Percentiles rank a stretch among this genome's conserved stretches.
Evolutionary conservation across 2,888 invertebrate genomes (phyloP).

Genomic region (Scotopteryx bipunctaria): DNA sequence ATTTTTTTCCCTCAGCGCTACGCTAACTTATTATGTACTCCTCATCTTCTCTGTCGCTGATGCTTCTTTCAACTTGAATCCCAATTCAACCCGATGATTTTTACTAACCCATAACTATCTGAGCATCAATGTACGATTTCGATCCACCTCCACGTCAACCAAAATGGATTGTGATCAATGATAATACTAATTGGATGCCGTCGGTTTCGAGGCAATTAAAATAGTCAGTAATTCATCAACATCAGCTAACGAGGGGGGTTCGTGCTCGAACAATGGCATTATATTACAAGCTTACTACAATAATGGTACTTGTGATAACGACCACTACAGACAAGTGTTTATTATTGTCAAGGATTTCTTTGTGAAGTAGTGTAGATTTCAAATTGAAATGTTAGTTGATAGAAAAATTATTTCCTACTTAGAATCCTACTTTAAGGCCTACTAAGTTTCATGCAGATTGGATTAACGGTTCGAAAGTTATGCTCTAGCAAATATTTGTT

Average conservation of each 20-base stretch:
- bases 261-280: slow-evolving; percentile 32
- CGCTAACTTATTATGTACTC: too few species aligned
- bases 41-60: too few species aligned
- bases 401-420: too few species aligned
- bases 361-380: slow-evolving; percentile 17
- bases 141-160: too few species aligned
- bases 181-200: slow-evolving; percentile 18
- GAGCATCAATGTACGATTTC: too few species aligned
- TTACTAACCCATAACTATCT: not conserved
- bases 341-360: slow-evolving; percentile 16
- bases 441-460: too few species aligned
- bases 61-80: too few species aligned
- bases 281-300: slow-evolving; percentile 24
- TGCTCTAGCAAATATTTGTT: too few species aligned
- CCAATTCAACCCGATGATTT: too few species aligned
- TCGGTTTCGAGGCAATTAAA: slow-evolving; percentile 24
- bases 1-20: too few species aligned
- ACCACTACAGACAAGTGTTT: slow-evolving; percentile 19
- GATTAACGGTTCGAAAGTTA: too few species aligned
- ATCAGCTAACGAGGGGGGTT: slow-evolving; percentile 15
- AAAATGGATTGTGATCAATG: slow-evolving; percentile 4
- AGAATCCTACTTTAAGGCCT: too few species aligned
- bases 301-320: slow-evolving; percentile 5
- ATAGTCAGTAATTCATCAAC: slow-evolving; percentile 18
- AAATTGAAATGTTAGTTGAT: slow-evolving; percentile 8